Base-by-base conservation (phyloP, 2,888 invertebrate genomes). In the Lasioglossum calceatum region DNA sequence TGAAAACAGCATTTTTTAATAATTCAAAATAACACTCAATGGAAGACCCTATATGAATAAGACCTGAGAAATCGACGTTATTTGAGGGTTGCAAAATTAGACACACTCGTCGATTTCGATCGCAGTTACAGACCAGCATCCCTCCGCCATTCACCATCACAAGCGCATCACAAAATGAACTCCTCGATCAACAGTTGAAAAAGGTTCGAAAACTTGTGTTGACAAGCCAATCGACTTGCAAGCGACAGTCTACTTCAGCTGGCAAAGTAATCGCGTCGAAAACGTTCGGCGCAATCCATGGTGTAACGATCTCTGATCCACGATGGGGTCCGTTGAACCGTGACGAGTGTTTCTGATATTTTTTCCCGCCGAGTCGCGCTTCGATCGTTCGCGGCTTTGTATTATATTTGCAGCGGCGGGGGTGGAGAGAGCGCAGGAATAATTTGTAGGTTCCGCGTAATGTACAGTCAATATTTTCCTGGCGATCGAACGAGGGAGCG, bases 381-480 rank as follows among this genome's bases (percentile, higher is more conserved):
- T 42, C 71, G 42, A 39, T 42, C 71, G 39, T 2, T 19, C 32
- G 14, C 67, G n/a, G 71, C 42, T n/a, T 42, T 39, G n/a, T 71
- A 64, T 64, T 32, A 64, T 32, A 71, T 71, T 71, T n/a, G 71
- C n/a, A n/a, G 0, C n/a, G 10, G n/a, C 10, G 1, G 10, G 5
- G 14, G n/a, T 14, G 44, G 0, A 12, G 42, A 42, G 44, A 44
- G 42, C 0, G 42, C 19, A 32, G 42, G 44, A 61, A 72, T 39
- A 79, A 79, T 78, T 47, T 27, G 36, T 32, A 47, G 2, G 1
- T 58, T 42, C 39, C 42, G n/a, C 42, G 36, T 32, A 67, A 58
- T 44, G 70, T 54, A 44, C 58, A 47, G 85, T 67, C 77, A 82
- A 80, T 86, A 82, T 82, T 82, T 80, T 72, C 72, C 76, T 54